Base-by-base conservation (phyloP, 2,888 invertebrate genomes). In the Drosophila helvetica region DNA sequence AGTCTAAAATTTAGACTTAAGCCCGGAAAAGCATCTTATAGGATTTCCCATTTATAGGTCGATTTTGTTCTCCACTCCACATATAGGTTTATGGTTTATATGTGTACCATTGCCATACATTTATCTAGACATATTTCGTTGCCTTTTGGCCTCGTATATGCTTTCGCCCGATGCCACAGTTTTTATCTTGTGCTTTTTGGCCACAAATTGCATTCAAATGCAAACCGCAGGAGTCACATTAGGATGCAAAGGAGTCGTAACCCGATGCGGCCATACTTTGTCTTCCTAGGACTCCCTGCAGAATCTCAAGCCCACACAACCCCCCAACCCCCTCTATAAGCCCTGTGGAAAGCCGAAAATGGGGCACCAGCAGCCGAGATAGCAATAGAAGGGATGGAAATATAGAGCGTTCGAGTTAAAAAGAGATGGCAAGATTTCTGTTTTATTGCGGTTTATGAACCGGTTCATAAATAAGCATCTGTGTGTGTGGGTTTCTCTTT, bases 201-300 rank as follows among this genome's bases (percentile, higher is more conserved):
- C 75, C 80, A 60, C 86, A 86, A 82, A 82, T 83, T 74, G 86
- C 86, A 83, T 83, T 80, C 86, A 65, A 82, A 82, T 80, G 81
- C 70, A 74, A 86, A 72, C 86, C 86, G 59, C 81, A 81, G 66
- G 78, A 81, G 86, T 79, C 80, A 69, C 78, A 78, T 63, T 74
- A 80, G 80, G 65, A 72, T 72, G 73, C 71, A 54, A 43, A 48
- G 52, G 70, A 72, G 70, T 79, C 70, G 67, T 67, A 78, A 67
- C 71, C 80, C 62, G 60, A 53, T 75, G 78, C 64, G 68, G 69
- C 71, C 76, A 77, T 80, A 80, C 70, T 76, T 77, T 83, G 83
- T 80, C 74, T 70, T 64, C 52, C 18, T 18, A 7, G 56, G 42
- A 45, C 43, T 22, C 47, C 12, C 48, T 18, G 33, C 66, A 65